Base-by-base conservation (phyloP, 2,888 invertebrate species). In the Stegana nigrithorax region DNA sequence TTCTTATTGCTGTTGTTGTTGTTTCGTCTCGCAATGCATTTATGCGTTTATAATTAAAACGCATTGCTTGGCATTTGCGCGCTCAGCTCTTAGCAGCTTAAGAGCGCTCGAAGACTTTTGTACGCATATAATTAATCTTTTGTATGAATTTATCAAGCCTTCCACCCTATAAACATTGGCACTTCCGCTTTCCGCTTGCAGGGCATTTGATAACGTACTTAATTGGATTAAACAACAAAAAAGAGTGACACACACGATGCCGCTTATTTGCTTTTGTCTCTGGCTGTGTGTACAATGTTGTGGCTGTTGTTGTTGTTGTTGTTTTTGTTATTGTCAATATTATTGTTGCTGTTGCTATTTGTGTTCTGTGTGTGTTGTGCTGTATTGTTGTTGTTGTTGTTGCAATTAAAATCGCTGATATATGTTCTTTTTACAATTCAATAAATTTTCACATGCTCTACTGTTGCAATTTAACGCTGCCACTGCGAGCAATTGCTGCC, bases 371-470 rank as follows among this genome's bases (percentile, higher is more conserved):
- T n/a, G n/a, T n/a, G n/a, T n/a, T n/a, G n/a, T n/a, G n/a, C n/a
- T n/a, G n/a, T n/a, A 44, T 56, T 51, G 59, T 66, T 64, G 59
- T 64, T 65, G 65, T 65, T 70, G 62, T 59, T 71, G 71, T 68
- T 65, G 78, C 80, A 75, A 79, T 75, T 79, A 75, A 78, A 77
- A 80, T 65, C 75, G 79, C 79, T 77, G 80, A 77, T 77, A 80
- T 77, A 77, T 80, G 77, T 74, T 68, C 69, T 74, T 80, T 77
- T 77, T 77, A 74, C 76, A 78, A 78, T 80, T 80, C 76, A 77
- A 77, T 77, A 80, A 77, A 80, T 77, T 80, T 69, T 69, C 70
- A 69, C 71, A 71, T 72, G 68, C 69, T 68, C 73, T 71, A 75
- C 66, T 63, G 66, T 62, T 62, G 68, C 62, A 65, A 64, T 55